Conservation (phyloP, 2,113 vertebrate species). For the Maccullochella peelii region DNA sequence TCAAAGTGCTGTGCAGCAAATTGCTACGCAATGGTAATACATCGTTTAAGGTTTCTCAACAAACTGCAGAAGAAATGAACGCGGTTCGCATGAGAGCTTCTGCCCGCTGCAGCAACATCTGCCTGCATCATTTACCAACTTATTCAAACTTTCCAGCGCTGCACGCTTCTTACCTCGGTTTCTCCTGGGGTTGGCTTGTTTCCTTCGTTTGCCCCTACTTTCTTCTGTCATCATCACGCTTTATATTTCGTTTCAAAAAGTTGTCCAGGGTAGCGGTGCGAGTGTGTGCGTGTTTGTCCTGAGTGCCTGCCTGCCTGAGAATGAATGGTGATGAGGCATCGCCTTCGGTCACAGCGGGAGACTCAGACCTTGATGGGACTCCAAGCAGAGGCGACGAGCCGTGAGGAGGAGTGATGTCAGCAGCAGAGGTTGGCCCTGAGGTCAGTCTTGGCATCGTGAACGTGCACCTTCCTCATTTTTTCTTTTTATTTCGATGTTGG, state of each 20-base stretch:
- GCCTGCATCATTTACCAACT: slow-evolving; percentile 55
- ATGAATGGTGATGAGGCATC: slow-evolving; percentile 78
- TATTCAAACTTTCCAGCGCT: slow-evolving; percentile 43
- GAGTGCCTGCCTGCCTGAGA: slow-evolving; percentile 62
- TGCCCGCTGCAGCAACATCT: slow-evolving; percentile 37
- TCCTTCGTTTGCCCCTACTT: slow-evolving; percentile 85
- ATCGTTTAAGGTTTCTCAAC: not conserved
- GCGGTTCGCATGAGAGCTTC: not conserved
- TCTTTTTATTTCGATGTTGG: not conserved
- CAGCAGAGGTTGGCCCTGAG: slow-evolving; percentile 79
- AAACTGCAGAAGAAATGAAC: not conserved
- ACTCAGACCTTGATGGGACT: slow-evolving; percentile 73
- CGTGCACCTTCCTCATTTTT: slow-evolving; percentile 57
- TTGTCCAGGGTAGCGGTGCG: slow-evolving; percentile 50
- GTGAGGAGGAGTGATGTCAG: slow-evolving; percentile 82
- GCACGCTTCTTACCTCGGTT: slow-evolving; percentile 82
- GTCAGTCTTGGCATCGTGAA: slow-evolving; percentile 58
- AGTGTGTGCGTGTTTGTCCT: slow-evolving; percentile 54
- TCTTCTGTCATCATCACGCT: slow-evolving; percentile 83
- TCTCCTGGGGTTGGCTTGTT: slow-evolving; percentile 87
- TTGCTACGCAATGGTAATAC: not conserved
- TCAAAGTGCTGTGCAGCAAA: not conserved
- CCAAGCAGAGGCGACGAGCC: slow-evolving; percentile 70
- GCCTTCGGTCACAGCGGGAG: slow-evolving; percentile 78
- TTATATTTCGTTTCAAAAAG: slow-evolving; percentile 29